phyloP scores from a whole-genome alignment of 2,113 vertebrate genomes.

The Trichechus manatus region DNA sequence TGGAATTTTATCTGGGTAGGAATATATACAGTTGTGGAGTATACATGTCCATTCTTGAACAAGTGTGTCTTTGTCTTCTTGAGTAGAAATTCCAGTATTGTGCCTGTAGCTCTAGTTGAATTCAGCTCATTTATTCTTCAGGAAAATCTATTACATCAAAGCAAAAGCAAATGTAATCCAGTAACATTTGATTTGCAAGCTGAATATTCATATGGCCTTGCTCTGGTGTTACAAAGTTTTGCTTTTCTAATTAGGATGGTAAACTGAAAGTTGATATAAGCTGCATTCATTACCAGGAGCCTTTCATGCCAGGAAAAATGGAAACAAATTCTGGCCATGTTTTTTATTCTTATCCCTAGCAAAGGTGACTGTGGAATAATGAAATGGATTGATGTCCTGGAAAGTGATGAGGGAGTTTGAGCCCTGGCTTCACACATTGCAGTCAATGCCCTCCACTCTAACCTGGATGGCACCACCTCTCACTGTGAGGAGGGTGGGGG shows the following conservation, averaged over 20 bases:
- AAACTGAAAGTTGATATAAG: constrained; percentile 35
- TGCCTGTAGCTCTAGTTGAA: constrained; percentile 17
- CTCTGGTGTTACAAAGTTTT: neutral
- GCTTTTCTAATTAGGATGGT: constrained; percentile 1
- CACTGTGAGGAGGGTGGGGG: neutral
- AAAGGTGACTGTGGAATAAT: constrained; percentile 45
- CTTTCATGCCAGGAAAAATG: neutral
- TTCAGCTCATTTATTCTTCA: constrained; percentile 49
- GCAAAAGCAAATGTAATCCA: neutral
- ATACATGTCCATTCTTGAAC: neutral
- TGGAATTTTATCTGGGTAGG: neutral
- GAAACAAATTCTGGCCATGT: constrained; percentile 30
- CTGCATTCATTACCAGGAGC: neutral
- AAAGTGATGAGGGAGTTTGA: constrained; percentile 59
- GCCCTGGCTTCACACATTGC: neutral
- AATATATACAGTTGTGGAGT: neutral
- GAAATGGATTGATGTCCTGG: constrained; percentile 64
- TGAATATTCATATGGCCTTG: constrained; percentile 45
- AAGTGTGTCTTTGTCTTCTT: neutral
- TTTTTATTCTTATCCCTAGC: constrained; percentile 59
- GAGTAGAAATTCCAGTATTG: neutral
- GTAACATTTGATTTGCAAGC: constrained; percentile 27
- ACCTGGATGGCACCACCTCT: constrained; percentile 25
- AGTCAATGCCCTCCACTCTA: neutral
- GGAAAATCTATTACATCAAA: constrained; percentile 44